Conservation (phyloP, 2,113 vertebrate species). For the Xiphophorus couchianus region DNA sequence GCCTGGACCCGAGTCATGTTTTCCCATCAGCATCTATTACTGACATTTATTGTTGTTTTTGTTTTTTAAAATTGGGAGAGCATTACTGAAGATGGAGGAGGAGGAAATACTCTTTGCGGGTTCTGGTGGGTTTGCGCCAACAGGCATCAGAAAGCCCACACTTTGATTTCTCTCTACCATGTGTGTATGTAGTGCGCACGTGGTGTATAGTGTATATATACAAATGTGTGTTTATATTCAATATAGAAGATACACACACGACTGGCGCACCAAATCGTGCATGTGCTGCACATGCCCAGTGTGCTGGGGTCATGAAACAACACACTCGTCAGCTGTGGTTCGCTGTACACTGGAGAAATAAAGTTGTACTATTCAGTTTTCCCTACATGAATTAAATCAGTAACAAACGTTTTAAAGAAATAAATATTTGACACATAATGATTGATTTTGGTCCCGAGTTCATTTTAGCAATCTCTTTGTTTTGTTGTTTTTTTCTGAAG, state of each 20-base stretch:
- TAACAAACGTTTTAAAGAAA: slow-evolving; percentile 84
- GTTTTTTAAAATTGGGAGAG: slow-evolving; percentile 62
- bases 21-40: slow-evolving; percentile 3
- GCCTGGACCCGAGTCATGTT: background rate
- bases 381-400: slow-evolving; percentile 80
- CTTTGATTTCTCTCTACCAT: slow-evolving; percentile 64
- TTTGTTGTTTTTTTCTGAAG: slow-evolving; percentile 45
- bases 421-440: slow-evolving; percentile 77
- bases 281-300: slow-evolving; percentile 55
- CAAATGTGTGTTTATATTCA: slow-evolving; percentile 80
- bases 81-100: slow-evolving; percentile 5
- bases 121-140: slow-evolving; percentile 12
- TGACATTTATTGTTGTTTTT: slow-evolving; percentile 3
- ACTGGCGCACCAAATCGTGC: slow-evolving; percentile 63
- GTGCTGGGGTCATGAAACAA: slow-evolving; percentile 62
- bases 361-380: slow-evolving; percentile 78
- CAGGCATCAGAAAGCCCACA: slow-evolving; percentile 56
- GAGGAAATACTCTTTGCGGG: slow-evolving; percentile 19
- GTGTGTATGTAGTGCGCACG: slow-evolving; percentile 54
- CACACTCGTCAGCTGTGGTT: slow-evolving; percentile 78
- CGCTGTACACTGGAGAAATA: slow-evolving; percentile 83
- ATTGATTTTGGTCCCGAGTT: slow-evolving; percentile 53
- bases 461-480: slow-evolving; percentile 50
- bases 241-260: slow-evolving; percentile 74
- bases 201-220: slow-evolving; percentile 64